These are phyloP conservation scores for Malaclemys terrapin DNA, from an alignment of 2,113 vertebrate species.

Conservation along the genomic window DNA sequence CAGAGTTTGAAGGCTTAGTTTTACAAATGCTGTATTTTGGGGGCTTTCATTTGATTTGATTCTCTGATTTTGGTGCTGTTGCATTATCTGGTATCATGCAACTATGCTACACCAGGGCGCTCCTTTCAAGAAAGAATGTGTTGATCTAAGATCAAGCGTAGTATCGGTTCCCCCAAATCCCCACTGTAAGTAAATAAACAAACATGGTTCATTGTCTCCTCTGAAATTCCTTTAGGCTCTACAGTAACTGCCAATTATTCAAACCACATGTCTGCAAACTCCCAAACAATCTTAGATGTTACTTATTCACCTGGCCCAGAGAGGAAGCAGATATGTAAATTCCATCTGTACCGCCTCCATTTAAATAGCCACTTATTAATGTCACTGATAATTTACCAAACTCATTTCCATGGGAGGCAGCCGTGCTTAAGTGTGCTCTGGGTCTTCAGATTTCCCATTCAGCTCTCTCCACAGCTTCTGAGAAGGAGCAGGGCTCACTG, in stretches of 20 bases:
- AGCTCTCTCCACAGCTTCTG: neutral
- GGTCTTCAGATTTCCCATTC: neutral
- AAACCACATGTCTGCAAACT: slow-evolving; percentile 8
- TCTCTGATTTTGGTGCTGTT: neutral
- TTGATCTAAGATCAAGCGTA: too few relatives aligned
- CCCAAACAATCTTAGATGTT: neutral
- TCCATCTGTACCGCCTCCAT: neutral
- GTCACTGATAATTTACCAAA: slow-evolving; percentile 68
- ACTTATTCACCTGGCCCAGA: neutral
- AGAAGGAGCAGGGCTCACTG: neutral
- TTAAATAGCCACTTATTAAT: slow-evolving; percentile 47
- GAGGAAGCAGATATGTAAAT: neutral
- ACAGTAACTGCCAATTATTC: neutral
- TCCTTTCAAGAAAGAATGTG: neutral
- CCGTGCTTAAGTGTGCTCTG: neutral
- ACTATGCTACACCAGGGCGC: accelerated
- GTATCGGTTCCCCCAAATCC: accelerated
- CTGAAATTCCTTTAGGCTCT: neutral
- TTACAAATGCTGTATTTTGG: neutral
- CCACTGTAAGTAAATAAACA: neutral
- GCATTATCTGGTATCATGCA: neutral
- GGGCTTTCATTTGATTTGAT: neutral
- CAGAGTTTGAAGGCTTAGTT: neutral
- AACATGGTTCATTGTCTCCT: neutral
- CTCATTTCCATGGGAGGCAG: neutral